These are phyloP conservation scores for Lindbergichthys nudifrons DNA, from an alignment of 2,797 vertebrate species.

Conservation along the genomic window DNA sequence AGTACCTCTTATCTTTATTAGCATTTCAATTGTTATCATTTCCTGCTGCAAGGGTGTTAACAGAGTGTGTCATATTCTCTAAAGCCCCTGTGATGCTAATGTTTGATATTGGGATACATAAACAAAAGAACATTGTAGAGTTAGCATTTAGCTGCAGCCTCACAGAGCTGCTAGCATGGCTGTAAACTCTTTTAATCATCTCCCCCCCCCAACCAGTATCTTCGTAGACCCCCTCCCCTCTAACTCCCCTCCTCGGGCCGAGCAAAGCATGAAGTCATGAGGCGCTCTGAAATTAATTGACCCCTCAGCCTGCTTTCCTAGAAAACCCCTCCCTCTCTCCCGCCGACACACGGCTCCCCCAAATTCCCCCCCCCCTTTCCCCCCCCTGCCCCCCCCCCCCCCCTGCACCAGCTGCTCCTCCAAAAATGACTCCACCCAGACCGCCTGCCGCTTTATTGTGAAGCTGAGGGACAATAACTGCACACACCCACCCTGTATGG, in stretches of 20 bases:
- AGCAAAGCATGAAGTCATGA: slow-evolving; percentile 35
- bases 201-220: background rate
- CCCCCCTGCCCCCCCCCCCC: slow-evolving; percentile 6
- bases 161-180: background rate
- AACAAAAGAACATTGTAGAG: no score
- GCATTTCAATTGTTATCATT: no score
- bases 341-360: slow-evolving; percentile 23
- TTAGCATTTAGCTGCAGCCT: background rate
- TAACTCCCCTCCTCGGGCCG: background rate
- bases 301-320: slow-evolving; percentile 12
- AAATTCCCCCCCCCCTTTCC: slow-evolving; percentile 2
- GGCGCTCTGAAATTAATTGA: slow-evolving; percentile 60
- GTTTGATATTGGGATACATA: no score
- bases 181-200: background rate
- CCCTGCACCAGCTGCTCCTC: slow-evolving; percentile 65
- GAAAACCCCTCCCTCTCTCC: slow-evolving; percentile 4
- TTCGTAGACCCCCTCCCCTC: background rate
- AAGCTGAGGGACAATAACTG: background rate
- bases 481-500: background rate
- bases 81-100: no score
- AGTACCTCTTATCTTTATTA: no score
- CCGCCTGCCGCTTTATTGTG: slow-evolving; percentile 29
- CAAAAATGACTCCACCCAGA: slow-evolving; percentile 18
- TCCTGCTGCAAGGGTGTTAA: no score
- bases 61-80: no score